These are phyloP conservation scores for Sinelater perroti DNA, from an alignment of 2,888 invertebrate genomes.

Conservation along the genomic window DNA sequence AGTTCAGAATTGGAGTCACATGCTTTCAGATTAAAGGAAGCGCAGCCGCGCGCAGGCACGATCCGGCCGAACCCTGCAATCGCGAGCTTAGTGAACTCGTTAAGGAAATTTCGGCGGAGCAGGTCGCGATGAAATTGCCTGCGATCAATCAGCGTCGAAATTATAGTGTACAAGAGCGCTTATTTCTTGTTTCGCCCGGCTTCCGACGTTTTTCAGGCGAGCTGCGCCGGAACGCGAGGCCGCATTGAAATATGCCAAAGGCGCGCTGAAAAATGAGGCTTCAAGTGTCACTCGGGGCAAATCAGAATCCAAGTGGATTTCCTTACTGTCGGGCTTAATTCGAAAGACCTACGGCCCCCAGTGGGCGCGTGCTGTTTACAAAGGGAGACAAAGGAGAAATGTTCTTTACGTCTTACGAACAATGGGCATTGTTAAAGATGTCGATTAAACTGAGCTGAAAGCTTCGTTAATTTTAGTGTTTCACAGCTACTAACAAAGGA, in stretches of 20 bases:
- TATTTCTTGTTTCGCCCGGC: too few relatives aligned
- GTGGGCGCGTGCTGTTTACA: slow-evolving; percentile 29
- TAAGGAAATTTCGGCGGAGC: slow-evolving; percentile 26
- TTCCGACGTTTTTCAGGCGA: too few relatives aligned
- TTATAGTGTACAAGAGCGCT: too few relatives aligned
- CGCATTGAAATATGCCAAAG: too few relatives aligned
- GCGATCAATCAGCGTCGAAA: background rate
- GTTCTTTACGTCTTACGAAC: slow-evolving; percentile 35
- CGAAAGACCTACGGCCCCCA: slow-evolving; percentile 28
- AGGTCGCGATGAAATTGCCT: slow-evolving; percentile 11
- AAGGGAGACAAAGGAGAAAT: slow-evolving; percentile 32
- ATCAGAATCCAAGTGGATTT: slow-evolving; percentile 20
- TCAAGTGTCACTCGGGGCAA: background rate
- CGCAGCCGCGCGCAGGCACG: slow-evolving; percentile 31
- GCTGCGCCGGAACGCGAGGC: too few relatives aligned
- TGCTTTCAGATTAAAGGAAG: slow-evolving; percentile 16
- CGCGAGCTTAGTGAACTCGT: slow-evolving; percentile 33
- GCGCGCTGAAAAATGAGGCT: background rate
- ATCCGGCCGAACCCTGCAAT: slow-evolving; percentile 28
- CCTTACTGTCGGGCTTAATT: slow-evolving; percentile 26
- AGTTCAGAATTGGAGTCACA: background rate
- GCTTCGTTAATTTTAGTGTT: slow-evolving; percentile 38
- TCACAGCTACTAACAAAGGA: slow-evolving; percentile 36
- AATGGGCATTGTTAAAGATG: slow-evolving; percentile 32
- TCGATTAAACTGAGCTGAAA: slow-evolving; percentile 36